These are phyloP conservation scores for Leptocoma aspasia DNA, from an alignment of 2,113 vertebrate genomes.

Conservation along the genomic window DNA sequence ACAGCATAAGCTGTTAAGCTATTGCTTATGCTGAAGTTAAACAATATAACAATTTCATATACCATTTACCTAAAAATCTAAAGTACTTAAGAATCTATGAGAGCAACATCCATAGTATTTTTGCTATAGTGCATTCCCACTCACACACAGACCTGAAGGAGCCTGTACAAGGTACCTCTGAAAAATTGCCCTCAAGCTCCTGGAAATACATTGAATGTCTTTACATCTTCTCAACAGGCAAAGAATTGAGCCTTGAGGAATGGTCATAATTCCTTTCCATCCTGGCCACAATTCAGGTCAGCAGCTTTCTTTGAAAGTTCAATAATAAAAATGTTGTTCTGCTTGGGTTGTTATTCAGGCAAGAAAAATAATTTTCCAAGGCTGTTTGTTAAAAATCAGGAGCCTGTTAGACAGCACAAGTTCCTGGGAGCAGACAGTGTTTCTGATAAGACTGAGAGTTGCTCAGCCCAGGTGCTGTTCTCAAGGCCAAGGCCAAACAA, in stretches of 20 bases:
- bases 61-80: not conserved
- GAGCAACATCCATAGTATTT: rapidly evolving
- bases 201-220: not conserved
- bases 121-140: not conserved
- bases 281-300: not conserved
- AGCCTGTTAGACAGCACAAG: not conserved
- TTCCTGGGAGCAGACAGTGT: not conserved
- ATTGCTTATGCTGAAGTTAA: not conserved
- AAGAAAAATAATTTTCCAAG: not conserved
- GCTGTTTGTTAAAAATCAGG: not conserved
- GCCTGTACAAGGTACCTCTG: not conserved
- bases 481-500: not conserved
- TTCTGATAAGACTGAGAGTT: not conserved
- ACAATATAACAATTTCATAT: not conserved
- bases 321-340: not conserved
- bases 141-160: not conserved
- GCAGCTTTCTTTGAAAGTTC: not conserved
- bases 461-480: not conserved
- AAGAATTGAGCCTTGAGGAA: not conserved
- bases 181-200: not conserved
- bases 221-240: not conserved
- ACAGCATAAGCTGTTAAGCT: not conserved
- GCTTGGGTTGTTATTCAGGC: not conserved
- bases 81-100: not conserved
- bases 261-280: not conserved